phyloP scores from a whole-genome alignment of 1,140 invertebrate species.

The Heliothis virescens region DNA sequence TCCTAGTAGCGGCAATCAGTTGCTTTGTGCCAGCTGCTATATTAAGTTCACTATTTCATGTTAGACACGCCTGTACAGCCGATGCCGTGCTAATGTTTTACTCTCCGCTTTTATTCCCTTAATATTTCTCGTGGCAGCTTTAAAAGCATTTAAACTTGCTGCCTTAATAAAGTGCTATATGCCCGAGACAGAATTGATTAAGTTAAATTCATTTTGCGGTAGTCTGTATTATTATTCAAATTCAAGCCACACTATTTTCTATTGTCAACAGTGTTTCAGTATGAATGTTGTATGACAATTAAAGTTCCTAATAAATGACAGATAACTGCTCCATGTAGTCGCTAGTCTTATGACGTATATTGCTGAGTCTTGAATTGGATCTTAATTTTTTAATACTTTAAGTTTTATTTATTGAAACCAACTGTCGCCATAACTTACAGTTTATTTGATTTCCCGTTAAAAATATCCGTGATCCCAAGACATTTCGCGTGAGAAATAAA shows the following conservation, averaged over 20 bases:
- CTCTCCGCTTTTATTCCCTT: conserved; percentile 54
- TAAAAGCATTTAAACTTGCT: conserved; percentile 27
- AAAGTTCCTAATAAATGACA: too few relatives aligned
- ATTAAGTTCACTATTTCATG: conserved; percentile 52
- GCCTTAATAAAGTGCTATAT: conserved; percentile 26
- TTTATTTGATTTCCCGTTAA: not conserved
- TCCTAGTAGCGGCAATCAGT: not conserved
- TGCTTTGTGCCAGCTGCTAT: not conserved
- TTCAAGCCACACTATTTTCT: not conserved
- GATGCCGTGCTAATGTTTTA: conserved; percentile 55
- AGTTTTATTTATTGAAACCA: conserved; percentile 6
- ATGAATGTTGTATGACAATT: too few relatives aligned
- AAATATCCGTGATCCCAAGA: conserved; percentile 2
- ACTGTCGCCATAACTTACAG: not conserved
- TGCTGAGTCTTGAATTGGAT: too few relatives aligned
- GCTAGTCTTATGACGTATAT: too few relatives aligned
- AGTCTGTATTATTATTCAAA: not conserved
- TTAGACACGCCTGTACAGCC: conserved; percentile 55
- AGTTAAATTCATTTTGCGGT: not conserved
- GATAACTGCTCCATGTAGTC: too few relatives aligned
- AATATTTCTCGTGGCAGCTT: conserved; percentile 51
- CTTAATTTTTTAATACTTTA: too few relatives aligned
- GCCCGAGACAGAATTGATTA: conserved; percentile 30
- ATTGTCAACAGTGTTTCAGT: too few relatives aligned
- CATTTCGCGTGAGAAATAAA: conserved; percentile 13